Base-by-base conservation (phyloP, 2,888 invertebrate species). In the Troides helena region DNA sequence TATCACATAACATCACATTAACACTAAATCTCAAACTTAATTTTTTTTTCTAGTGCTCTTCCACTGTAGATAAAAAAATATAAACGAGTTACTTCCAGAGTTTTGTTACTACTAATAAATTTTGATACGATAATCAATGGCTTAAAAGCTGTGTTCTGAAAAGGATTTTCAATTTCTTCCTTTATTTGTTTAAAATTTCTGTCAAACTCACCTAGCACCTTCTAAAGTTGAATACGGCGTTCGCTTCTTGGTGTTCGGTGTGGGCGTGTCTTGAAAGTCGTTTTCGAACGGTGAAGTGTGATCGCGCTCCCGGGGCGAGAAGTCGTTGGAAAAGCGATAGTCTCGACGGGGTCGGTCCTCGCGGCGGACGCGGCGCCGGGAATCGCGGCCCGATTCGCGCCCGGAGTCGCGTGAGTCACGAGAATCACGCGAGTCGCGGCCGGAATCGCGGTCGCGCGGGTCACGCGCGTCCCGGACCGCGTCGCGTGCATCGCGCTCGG, bases 281-380 rank as follows among this genome's bases (percentile, higher is more conserved):
- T 94, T 93, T 71, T 95, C 95, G 79, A 95, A 95, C 0, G 94
- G 95, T 61, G 94, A 94, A 36, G 87, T 84, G 67, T 92, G 93
- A 18, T 90, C 91, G 10, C 88, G 79, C 10, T 92, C 92, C 18
- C 93, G 83, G 36, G 94, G 94, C 0, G 94, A 93, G 81, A 95
- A 95, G 80, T 95, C 95, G 75, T 93, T 94, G 23, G 95, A 95
- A 81, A 95, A 94, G 58, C 94, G 83, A 69, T 93, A 93, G 72
- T 86, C 80, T 17, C 81, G 71, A 61, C 77, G 74, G 62, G 75
- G 70, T 1, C 78, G 74, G 17, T 76, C 73, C 1, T 76, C 76
- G 21, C 85, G 80, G 23, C 81, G 73, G 60, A 78, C 70, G 58
- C 77, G 74, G 1, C 79, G 75, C n/a, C 77, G 74, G 23, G 79